Evolutionary conservation across 2,888 invertebrate genomes (phyloP), one percentile per base, ranked within the genome.

Genomic region (Polyommatus iphigenia): DNA sequence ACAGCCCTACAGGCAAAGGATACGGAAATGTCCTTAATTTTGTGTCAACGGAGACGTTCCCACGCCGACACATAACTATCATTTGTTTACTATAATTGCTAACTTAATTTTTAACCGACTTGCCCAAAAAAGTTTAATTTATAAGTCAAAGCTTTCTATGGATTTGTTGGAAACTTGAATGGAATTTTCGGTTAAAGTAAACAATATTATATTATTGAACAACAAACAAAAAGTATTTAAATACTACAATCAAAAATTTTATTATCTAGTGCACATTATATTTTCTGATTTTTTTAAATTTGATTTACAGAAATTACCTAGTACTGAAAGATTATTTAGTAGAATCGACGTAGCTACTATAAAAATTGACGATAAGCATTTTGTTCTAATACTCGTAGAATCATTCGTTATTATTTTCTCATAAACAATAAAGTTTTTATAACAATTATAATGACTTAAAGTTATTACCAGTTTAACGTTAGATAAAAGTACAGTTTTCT

Each of bases 41-140:
- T 62, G 24, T 62, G 62, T 62, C 62, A 24, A 62, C 62, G 24
- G 4, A 62, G 62, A 62, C 62, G 62, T 24, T 62, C 62, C 62
- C 62, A 62, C 62, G 59, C 62, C 24, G 20, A 24, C 62, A 24
- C 62, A 20, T 3, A 62, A 24, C 62, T 62, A 24, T 62, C 8
- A 24, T 24, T 62, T 24, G 20, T 24, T 62, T 62, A 20, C 10
- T 62, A 62, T 62, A 24, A 24, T 62, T 62, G 59, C 59, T 59
- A 59, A n/a, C 59, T 59, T 20, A 18, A 18, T 59, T 54, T 18
- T 4, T 54, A 54, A 54, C 54, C 54, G 15, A 18, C 54, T 54
- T 18, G 54, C 54, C 18, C 18, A 54, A 54, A 54, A 54, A 54
- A 54, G 54, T 54, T 46, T 10, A 46, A 46, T 59, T 59, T 59